These are phyloP conservation scores for Sminthurinus aureus DNA, from an alignment of 2,888 invertebrate species.

Conservation along the genomic window DNA sequence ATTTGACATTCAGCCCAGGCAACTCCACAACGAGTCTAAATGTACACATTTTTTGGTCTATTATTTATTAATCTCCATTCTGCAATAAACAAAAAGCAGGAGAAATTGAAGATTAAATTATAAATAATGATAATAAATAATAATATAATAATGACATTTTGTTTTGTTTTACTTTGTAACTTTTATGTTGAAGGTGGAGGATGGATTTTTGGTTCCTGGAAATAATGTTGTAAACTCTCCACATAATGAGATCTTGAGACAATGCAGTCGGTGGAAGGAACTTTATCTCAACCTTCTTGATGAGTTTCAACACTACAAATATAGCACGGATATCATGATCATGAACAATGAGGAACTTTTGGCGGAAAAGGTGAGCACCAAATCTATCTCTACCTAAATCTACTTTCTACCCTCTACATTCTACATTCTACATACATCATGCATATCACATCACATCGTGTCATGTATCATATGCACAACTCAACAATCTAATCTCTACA, in stretches of 20 bases:
- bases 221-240: background rate
- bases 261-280: constrained; percentile 39
- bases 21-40: background rate
- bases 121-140: too few species aligned
- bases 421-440: too few species aligned
- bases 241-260: constrained; percentile 34
- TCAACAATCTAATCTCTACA: too few species aligned
- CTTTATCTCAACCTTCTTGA: constrained; percentile 36
- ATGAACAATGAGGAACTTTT: constrained; percentile 25
- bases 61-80: too few species aligned
- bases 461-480: too few species aligned
- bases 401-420: too few species aligned
- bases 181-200: constrained; percentile 14
- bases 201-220: constrained; percentile 11
- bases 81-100: too few species aligned
- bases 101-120: background rate
- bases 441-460: too few species aligned
- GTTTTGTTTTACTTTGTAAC: background rate
- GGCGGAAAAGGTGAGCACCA: constrained; percentile 20
- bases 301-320: constrained; percentile 42
- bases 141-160: too few species aligned
- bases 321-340: constrained; percentile 28
- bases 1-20: background rate
- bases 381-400: background rate
- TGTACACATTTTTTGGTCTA: background rate